Base-by-base conservation (phyloP, 2,797 vertebrate genomes). In the Limnodromus scolopaceus region DNA sequence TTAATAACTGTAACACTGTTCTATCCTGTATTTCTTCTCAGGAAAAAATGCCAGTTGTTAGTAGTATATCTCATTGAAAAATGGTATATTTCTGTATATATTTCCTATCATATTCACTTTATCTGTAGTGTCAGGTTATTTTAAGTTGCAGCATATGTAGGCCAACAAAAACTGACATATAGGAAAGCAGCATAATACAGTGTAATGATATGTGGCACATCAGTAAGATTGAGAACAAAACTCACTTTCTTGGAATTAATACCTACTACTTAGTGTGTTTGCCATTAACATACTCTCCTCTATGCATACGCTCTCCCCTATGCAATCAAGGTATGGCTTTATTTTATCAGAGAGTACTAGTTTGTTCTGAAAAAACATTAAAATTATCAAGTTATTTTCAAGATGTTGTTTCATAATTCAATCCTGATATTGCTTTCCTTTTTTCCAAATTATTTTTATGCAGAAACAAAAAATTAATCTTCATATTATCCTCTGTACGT, bases 61-160 rank as follows among this genome's bases (percentile, higher is more conserved):
- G 8, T 6, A 75, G 48, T 32, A 41, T 28, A n/a, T 41, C 16
- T 79, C 34, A 68, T 23, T 75, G 39, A 28, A 38, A 84, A 71
- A 58, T 39, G 14, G 4, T 80, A 3, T 64, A 34, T 76, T 95
- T 91, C 57, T 76, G 16, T 65, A 5, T 39, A 2, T 53, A 25
- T 91, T 92, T 72, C 64, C 76, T 60, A 84, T 74, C 43, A 28
- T 43, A 36, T 91, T 84, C 79, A 16, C 74, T 91, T 84, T 78
- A 82, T 92, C 68, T 75, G 34, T 86, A 75, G 66, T 88, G 90
- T 95, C 96, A 84, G 61, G 84, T 85, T 96, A 32, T 75, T 94
- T 87, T 90, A 96, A 94, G 82, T 65, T 96, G 87, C 82, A 96
- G 70, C 93, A 94, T 95, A 91, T 94, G 80, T 86, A 96, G 95